Evolutionary conservation across 2,113 vertebrate species (phyloP).

Genomic region (Ellobius talpinus): DNA sequence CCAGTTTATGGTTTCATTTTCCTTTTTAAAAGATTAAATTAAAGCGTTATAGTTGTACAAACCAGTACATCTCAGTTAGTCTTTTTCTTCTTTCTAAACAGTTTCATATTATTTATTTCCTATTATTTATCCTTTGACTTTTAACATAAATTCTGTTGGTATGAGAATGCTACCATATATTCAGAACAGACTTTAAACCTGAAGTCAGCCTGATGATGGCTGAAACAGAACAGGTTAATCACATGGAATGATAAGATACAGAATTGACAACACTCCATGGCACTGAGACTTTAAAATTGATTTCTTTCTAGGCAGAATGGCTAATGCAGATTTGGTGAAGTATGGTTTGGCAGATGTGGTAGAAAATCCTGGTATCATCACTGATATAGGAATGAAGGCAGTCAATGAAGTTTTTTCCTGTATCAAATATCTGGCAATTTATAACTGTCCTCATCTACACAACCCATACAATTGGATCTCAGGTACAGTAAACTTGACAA

Average conservation of each 20-base stretch:
- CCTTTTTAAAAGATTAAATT: constrained; percentile 35
- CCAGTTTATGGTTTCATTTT: constrained; percentile 13
- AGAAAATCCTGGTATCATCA: constrained; percentile 99
- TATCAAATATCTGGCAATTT: constrained; percentile 98
- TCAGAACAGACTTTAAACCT: neutral
- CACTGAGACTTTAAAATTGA: constrained; percentile 4
- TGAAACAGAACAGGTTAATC: neutral
- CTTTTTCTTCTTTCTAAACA: constrained; percentile 48
- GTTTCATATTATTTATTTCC: constrained; percentile 15
- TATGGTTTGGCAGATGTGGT: constrained; percentile 98
- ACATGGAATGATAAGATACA: neutral
- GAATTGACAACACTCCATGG: neutral
- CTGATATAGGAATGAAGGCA: constrained; percentile 98
- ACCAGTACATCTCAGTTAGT: constrained; percentile 7
- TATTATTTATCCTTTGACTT: neutral
- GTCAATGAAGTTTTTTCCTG: constrained; percentile 99
- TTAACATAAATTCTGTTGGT: constrained; percentile 53
- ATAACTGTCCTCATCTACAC: constrained; percentile 99
- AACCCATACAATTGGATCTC: constrained; percentile 97
- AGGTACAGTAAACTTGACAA: constrained; percentile 85
- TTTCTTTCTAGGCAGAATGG: constrained; percentile 93
- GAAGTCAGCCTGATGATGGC: neutral
- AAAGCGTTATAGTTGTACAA: constrained; percentile 11
- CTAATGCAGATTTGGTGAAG: constrained; percentile 97
- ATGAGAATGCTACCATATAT: neutral